A percentile compares a stretch with the other conserved stretches of the same genome.
Conservation (phyloP, 2,797 vertebrate genomes). For the Lithobates sylvaticus region DNA sequence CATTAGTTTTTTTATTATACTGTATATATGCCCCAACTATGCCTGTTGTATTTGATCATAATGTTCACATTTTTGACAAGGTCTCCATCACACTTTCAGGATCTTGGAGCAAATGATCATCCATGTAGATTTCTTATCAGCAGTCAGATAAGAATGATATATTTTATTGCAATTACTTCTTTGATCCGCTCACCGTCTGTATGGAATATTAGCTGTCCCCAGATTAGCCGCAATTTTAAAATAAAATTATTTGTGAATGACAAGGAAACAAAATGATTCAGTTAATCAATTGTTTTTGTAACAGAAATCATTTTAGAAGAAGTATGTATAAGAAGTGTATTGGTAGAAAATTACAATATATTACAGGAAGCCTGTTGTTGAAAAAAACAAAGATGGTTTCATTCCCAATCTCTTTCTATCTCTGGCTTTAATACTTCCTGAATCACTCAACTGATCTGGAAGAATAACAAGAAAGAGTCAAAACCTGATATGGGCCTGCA, state of each 20-base stretch:
- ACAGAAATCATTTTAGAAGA: no score
- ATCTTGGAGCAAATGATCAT: conserved; percentile 31
- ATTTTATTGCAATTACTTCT: conserved; percentile 7
- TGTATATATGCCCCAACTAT: conserved; percentile 15
- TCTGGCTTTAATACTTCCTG: no score
- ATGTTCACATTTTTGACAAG: conserved; percentile 42
- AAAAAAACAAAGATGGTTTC: no score
- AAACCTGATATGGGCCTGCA: no score
- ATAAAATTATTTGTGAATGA: not conserved
- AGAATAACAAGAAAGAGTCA: no score
- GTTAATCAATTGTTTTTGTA: no score
- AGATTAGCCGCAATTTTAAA: not conserved
- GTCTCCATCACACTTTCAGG: conserved; percentile 20
- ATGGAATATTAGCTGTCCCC: not conserved
- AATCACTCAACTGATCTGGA: no score
- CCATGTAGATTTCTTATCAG: conserved; percentile 35
- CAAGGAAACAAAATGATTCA: not conserved
- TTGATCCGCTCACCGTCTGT: conserved; percentile 1
- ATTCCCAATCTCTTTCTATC: no score
- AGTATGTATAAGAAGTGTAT: no score
- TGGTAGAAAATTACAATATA: no score
- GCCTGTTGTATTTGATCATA: conserved; percentile 36
- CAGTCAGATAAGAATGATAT: conserved; percentile 15
- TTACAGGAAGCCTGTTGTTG: no score
- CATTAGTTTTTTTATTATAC: conserved; percentile 39